Evolutionary conservation across 2,797 vertebrate genomes (phyloP), one percentile per base, ranked within the genome.

Genomic region (Pantherophis alleghaniensis): DNA sequence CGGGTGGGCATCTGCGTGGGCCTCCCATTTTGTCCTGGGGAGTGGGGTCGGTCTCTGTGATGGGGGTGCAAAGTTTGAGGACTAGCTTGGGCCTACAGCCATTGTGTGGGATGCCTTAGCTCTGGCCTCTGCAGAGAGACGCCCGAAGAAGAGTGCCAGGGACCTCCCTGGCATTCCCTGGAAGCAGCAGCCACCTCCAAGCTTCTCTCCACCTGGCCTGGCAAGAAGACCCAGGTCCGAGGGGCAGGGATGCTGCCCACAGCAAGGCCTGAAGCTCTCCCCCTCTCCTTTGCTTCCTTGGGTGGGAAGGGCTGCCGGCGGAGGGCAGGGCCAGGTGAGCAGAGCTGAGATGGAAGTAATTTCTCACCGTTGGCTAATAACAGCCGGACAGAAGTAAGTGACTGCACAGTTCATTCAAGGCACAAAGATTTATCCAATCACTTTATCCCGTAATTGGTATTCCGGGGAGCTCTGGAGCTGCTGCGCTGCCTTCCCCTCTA

Each of bases 371-470:
- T 86, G 92, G 55, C 94, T 37, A 2, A 10, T 66, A 92, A 91
- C 88, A 92, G 91, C 95, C 79, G 92, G 94, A 96, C 93, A 91
- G 92, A 10, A 92, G 96, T 96, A 94, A 96, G 94, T 94, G 96
- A 95, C 91, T 22, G 87, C 93, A 79, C 63, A 94, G 94, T 92
- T 92, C 32, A 93, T 95, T 96, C 95, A 89, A 92, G 96, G 20
- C 3, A 94, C 95, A 95, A 94, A 95, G 94, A 96, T 95, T 94
- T 92, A 95, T 95, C 96, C 96, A 93, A 89, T 96, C 96, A 66
- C 96, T 96, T 95, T 94, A 88, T 95, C 94, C 91, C 0, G 95
- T 97, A 95, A 98, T 98, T 97, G 97, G 97, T 97, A 98, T 98
- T 97, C 97, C 93, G 14, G 91, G 93, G 97, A 97, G 96, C 94